Evolutionary conservation across 2,797 vertebrate genomes (phyloP).

Genomic region (Ateles fusciceps): DNA sequence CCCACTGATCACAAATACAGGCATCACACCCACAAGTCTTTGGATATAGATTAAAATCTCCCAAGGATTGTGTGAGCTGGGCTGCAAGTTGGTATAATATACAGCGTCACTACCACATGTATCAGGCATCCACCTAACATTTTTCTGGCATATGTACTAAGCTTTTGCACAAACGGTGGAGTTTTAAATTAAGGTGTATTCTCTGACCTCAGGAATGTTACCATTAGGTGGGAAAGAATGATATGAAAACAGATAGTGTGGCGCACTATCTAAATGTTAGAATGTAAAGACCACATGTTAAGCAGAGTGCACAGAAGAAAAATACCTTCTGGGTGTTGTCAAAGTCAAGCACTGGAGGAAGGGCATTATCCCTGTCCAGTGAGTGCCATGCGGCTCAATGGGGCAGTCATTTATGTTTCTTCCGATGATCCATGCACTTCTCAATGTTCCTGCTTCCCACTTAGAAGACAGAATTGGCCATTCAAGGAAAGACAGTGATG

Average conservation of each 20-base stretch:
- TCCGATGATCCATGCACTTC: not conserved
- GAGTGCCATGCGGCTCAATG: accelerated
- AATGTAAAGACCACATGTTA: not conserved
- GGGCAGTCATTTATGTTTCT: not conserved
- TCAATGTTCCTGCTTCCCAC: not conserved
- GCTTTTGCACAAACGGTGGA: not conserved
- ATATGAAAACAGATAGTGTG: not conserved
- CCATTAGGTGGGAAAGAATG: not conserved
- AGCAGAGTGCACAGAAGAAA: not conserved
- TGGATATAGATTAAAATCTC: not conserved
- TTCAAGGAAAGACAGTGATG: not conserved
- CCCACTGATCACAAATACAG: not conserved
- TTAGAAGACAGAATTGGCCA: not conserved
- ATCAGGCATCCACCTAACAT: not conserved
- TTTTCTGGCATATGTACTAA: not conserved
- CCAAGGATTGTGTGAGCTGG: too few relatives aligned
- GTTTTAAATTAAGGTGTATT: not conserved
- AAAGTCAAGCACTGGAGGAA: not conserved
- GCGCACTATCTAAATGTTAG: not conserved
- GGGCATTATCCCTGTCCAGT: not conserved
- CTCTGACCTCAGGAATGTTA: not conserved
- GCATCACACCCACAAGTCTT: not conserved
- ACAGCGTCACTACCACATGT: not conserved
- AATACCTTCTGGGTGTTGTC: not conserved
- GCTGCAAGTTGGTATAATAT: not conserved